phyloP scores from a whole-genome alignment of 2,888 invertebrate species.

The Disparrhopalites patrizii region DNA sequence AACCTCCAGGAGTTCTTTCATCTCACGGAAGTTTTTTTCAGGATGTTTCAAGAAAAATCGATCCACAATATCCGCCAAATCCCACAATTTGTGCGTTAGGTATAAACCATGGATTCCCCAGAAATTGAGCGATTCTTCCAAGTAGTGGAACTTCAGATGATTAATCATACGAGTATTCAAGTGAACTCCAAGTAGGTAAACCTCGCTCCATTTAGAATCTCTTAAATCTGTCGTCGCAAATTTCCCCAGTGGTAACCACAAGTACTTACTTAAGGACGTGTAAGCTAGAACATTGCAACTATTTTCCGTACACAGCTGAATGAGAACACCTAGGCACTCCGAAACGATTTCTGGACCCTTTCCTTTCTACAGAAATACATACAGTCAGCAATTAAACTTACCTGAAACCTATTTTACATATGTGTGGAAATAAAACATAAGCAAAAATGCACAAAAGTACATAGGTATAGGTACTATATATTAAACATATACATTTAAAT shows the following conservation, averaged over 20 bases:
- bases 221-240: constrained; percentile 28
- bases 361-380: constrained; percentile 31
- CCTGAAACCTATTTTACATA: too few species aligned
- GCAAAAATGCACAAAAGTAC: too few species aligned
- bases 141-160: constrained; percentile 35
- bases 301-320: constrained; percentile 30
- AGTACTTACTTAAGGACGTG: constrained; percentile 28
- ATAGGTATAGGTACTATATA: too few species aligned
- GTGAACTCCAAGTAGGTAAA: constrained; percentile 39
- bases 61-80: constrained; percentile 38
- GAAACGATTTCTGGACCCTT: constrained; percentile 37
- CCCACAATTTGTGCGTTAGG: constrained; percentile 34
- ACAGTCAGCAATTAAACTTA: too few species aligned
- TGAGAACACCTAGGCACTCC: constrained; percentile 38
- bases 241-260: constrained; percentile 34
- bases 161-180: constrained; percentile 37
- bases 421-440: too few species aligned
- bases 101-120: constrained; percentile 39
- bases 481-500: too few species aligned
- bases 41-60: constrained; percentile 36
- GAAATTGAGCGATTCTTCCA: constrained; percentile 42
- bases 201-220: constrained; percentile 35
- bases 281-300: constrained; percentile 32
- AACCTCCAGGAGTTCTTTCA: constrained; percentile 36
- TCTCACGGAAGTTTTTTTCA: constrained; percentile 40